Conservation (phyloP, 2,888 invertebrate genomes). For the Lasiommata megera region DNA sequence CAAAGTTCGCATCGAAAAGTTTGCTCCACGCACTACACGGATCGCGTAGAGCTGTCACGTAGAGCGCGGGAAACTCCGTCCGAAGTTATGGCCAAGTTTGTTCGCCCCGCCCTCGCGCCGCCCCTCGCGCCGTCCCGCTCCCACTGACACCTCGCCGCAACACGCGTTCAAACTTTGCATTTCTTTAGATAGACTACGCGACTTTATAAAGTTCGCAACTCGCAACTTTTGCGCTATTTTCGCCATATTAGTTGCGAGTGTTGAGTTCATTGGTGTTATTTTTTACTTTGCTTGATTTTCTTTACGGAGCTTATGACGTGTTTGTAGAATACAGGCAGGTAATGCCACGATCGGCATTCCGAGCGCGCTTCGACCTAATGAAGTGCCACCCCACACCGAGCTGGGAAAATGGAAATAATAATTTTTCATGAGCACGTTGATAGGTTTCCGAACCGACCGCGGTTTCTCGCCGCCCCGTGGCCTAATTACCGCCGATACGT, state of each 20-base stretch:
- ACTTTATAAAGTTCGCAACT: slow-evolving; percentile 5
- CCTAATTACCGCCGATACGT: slow-evolving; percentile 80
- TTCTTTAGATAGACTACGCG: slow-evolving; percentile 27
- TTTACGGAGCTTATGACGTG: no score
- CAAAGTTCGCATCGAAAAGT: background rate
- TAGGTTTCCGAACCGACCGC: slow-evolving; percentile 78
- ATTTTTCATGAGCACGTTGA: slow-evolving; percentile 81
- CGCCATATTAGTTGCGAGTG: no score
- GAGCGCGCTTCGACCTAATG: slow-evolving; percentile 57
- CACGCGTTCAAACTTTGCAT: slow-evolving; percentile 22
- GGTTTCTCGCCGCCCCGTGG: slow-evolving; percentile 80
- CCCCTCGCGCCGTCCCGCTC: slow-evolving; percentile 52
- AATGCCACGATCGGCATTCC: slow-evolving; percentile 53
- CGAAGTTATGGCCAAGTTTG: slow-evolving; percentile 59
- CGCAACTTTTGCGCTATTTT: background rate
- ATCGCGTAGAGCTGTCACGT: slow-evolving; percentile 2
- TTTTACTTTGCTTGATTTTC: no score
- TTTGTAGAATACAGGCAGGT: slow-evolving; percentile 42
- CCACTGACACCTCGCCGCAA: slow-evolving; percentile 54
- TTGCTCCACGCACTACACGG: background rate
- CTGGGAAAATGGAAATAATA: slow-evolving; percentile 75
- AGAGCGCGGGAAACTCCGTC: slow-evolving; percentile 54
- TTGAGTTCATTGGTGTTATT: no score
- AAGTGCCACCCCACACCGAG: slow-evolving; percentile 62
- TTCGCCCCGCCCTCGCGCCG: slow-evolving; percentile 54